A percentile compares a stretch with the other conserved stretches of the same genome.
phyloP scores from a whole-genome alignment of 2,113 vertebrate species.

The Strix uralensis region DNA sequence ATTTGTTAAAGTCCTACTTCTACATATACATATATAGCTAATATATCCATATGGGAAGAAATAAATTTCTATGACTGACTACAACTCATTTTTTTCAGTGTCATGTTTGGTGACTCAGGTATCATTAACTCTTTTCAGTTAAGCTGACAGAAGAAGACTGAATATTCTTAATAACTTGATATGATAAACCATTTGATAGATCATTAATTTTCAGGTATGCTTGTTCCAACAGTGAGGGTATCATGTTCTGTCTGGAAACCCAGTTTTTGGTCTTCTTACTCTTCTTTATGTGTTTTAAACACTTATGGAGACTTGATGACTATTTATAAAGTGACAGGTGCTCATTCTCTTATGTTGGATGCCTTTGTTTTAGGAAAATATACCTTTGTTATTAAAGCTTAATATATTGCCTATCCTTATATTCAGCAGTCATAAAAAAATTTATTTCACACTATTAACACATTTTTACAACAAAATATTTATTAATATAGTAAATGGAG shows the following conservation, averaged over 20 bases:
- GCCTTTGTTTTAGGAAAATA: not conserved
- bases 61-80: not conserved
- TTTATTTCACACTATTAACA: not conserved
- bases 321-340: not conserved
- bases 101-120: not conserved
- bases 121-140: not conserved
- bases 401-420: not conserved
- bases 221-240: not conserved
- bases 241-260: not conserved
- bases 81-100: not conserved
- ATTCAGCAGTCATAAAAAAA: not conserved
- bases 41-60: not conserved
- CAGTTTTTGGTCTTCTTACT: not conserved
- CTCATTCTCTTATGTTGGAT: not conserved
- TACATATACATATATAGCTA: not conserved
- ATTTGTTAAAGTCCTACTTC: not conserved
- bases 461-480: not conserved
- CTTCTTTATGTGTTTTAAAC: not conserved
- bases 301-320: not conserved
- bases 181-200: not conserved
- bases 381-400: not conserved
- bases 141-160: not conserved
- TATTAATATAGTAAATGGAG: not conserved
- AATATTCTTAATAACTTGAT: not conserved
- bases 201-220: not conserved